Evolutionary conservation across 2,888 invertebrate genomes (phyloP), one percentile per base, ranked within the genome.

Genomic region (Celastrina argiolus): DNA sequence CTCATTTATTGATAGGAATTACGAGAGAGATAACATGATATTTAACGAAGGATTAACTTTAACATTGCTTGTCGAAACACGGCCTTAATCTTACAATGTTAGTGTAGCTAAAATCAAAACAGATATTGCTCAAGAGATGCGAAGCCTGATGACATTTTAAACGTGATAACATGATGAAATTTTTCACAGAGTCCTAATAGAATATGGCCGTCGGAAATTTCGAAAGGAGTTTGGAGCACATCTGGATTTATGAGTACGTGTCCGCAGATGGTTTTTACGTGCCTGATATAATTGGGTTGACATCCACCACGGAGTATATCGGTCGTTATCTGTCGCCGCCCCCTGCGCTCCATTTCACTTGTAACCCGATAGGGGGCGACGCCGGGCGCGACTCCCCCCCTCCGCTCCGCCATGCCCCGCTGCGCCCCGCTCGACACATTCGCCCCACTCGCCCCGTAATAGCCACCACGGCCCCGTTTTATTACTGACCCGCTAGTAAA

Each of bases 401-500:
- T 7, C 14, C 41, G 1, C 42, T 2, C 42, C 45, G 7, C 45
- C 8, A 16, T 22, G 22, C 22, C 51, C 22, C 51, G 1, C 31
- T 31, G 2, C 31, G 31, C 31, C 31, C 31, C 31, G 31, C 51
- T 22, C 22, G 14, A 51, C 51, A 51, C 51, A 12, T 51, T 51
- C 51, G 80, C 82, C 80, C 78, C 45, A 45, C 86, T 87, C 85
- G 80, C 82, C 80, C 78, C 75, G 83, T 88, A 88, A 88, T 88
- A 84, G 86, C 87, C 83, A 86, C 87, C 84, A 82, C 88, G 84
- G 86, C 87, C 90, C 87, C 87, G 81, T 88, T 91, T 91, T 91
- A 91, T 88, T 88, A 90, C 90, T 88, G 87, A 86, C 87, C 90
- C 89, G 89, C 90, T 88, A 91, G 90, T 91, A 91, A 90, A 91